These are phyloP conservation scores for Lampris megalopsis DNA, from an alignment of 2,113 vertebrate species.

Conservation along the genomic window DNA sequence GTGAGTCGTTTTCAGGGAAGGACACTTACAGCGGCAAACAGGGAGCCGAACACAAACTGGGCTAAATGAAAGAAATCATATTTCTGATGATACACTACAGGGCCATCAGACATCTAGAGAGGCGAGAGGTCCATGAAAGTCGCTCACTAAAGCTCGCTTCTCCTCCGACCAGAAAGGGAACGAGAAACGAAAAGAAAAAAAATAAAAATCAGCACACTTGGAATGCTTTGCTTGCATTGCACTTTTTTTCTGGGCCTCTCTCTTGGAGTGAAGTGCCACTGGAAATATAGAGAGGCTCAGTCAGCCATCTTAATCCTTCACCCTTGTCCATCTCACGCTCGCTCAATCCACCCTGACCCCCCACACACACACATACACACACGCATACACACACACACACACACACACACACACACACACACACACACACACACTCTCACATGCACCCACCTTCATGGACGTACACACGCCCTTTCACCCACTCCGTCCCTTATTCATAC, in stretches of 20 bases:
- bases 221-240: conserved; percentile 70
- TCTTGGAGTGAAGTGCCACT: conserved; percentile 80
- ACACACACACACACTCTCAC: conserved; percentile 69
- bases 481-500: conserved; percentile 81
- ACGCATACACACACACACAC: conserved; percentile 80
- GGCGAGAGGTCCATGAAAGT: conserved; percentile 40
- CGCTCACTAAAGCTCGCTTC: conserved; percentile 33
- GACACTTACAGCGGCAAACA: conserved; percentile 6
- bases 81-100: conserved; percentile 26
- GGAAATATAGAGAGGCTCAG: conserved; percentile 81
- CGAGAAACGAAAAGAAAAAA: conserved; percentile 44
- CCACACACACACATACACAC: conserved; percentile 72
- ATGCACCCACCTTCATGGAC: conserved; percentile 53
- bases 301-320: conserved; percentile 90
- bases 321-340: conserved; percentile 76
- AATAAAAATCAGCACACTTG: conserved; percentile 61
- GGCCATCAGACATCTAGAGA: neutral
- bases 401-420: conserved; percentile 57
- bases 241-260: conserved; percentile 60
- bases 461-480: conserved; percentile 78
- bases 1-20: conserved; percentile 28
- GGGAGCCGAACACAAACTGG: conserved; percentile 22
- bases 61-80: conserved; percentile 30
- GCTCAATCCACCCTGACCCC: conserved; percentile 83
- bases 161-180: conserved; percentile 45